Percentiles rank a stretch among this genome's conserved stretches.
Conservation (phyloP, 2,888 invertebrate species). For the Eupithecia abbreviata region DNA sequence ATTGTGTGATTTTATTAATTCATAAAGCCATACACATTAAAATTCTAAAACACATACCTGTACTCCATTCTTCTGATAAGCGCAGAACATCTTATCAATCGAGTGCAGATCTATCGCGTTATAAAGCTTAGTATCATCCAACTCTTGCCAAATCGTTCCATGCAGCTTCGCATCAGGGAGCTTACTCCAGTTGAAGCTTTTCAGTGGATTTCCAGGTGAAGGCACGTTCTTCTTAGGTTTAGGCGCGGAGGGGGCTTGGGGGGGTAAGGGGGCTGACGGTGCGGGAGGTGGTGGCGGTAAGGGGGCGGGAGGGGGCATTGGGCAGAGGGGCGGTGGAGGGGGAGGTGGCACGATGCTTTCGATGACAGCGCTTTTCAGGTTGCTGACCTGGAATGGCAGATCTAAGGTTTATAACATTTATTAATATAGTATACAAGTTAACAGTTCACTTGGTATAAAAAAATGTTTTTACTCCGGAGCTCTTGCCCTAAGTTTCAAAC, state of each 20-base stretch:
- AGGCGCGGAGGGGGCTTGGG: conserved; percentile 83
- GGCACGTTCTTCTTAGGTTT: conserved; percentile 94
- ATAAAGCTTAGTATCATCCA: conserved; percentile 96
- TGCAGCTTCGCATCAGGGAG: conserved; percentile 94
- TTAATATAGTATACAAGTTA: too few species aligned
- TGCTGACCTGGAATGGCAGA: conserved; percentile 67
- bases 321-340: conserved; percentile 78
- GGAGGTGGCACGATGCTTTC: conserved; percentile 64
- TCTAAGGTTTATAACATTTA: neutral
- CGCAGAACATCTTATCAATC: conserved; percentile 96
- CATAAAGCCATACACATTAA: too few species aligned
- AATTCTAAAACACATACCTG: conserved; percentile 75
- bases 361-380: conserved; percentile 76
- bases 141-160: conserved; percentile 97
- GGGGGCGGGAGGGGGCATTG: conserved; percentile 79
- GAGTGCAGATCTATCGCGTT: conserved; percentile 95
- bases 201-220: conserved; percentile 95
- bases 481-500: too few species aligned
- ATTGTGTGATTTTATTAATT: too few species aligned
- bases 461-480: too few species aligned
- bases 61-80: conserved; percentile 96
- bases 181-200: conserved; percentile 99
- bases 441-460: too few species aligned
- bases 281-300: conserved; percentile 84
- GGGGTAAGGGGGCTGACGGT: conserved; percentile 83